Evolutionary conservation across 1,140 invertebrate species (phyloP), one percentile per base, ranked within the genome.

Genomic region (Cotesia chilonis): DNA sequence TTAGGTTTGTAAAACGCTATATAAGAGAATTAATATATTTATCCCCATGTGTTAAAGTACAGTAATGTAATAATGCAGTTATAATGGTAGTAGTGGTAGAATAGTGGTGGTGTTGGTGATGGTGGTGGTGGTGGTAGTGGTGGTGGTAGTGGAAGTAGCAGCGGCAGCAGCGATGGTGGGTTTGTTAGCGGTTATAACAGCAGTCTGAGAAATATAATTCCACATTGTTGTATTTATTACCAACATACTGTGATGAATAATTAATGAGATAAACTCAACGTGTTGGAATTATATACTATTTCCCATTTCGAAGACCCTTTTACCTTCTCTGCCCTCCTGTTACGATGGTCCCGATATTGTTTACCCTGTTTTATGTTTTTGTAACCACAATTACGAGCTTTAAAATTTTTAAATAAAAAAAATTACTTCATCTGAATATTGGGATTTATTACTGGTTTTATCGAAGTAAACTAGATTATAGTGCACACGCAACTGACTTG

Each of bases 201-300:
- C 3, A 51, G 63, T 35, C 14, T 67, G 4, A 41, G 68, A 12
- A 67, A 67, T 51, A 68, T 71, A 20, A 61, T 75, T 69, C 67
- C 66, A 36, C 73, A 74, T 73, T 71, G 63, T 75, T 71, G 74
- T 82, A 81, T 82, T 82, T 82, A 81, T 76, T 74, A 71, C 76
- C 61, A 64, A 71, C 71, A 74, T 70, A 68, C 73, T 74, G 75
- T 77, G 75, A 63, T 82, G 79, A 82, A 82, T 81, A 82, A 82
- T 82, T 82, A 80, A 82, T 80, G 79, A 82, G 81, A 80, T 77
- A 74, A 80, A 79, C 73, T 72, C 71, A 36, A 63, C 47, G 70
- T 52, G 52, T 71, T 52, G 37, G 59, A 36, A 55, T 60, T 73
- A 37, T 63, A 65, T 59, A 38, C 28, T 7, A 38, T 38, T 38